A percentile compares a stretch with the other conserved stretches of the same genome.
Conservation (phyloP, 2,113 vertebrate species). For the Menidia beryllina region DNA sequence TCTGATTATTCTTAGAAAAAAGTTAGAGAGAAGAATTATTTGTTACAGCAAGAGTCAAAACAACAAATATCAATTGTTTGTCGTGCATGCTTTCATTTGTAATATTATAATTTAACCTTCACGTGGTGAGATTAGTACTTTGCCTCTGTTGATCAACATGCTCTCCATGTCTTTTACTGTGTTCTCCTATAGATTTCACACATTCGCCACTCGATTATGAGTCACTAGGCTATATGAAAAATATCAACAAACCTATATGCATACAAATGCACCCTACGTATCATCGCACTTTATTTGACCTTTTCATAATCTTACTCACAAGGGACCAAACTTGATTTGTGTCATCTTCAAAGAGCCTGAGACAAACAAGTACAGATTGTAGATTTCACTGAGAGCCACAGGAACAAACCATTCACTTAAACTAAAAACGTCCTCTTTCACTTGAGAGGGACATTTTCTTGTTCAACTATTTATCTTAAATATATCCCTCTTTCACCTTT, state of each 20-base stretch:
- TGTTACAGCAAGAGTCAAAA: background rate
- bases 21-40: background rate
- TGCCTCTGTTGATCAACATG: constrained; percentile 14
- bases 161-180: constrained; percentile 61
- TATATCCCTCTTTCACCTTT: no score
- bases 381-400: no score
- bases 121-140: constrained; percentile 1
- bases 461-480: no score
- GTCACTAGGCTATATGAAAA: constrained; percentile 28
- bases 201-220: constrained; percentile 11
- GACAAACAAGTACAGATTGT: background rate
- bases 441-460: background rate
- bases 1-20: constrained; percentile 1
- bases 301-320: constrained; percentile 8
- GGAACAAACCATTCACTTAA: no score
- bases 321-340: constrained; percentile 6
- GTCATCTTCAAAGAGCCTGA: background rate
- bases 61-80: constrained; percentile 1
- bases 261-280: constrained; percentile 11
- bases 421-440: no score
- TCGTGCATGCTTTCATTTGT: no score
- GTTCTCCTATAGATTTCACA: constrained; percentile 58
- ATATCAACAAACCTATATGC: constrained; percentile 22
- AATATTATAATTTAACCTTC: background rate
- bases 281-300: constrained; percentile 26